Percentiles rank a stretch among this genome's conserved stretches.
Conservation (phyloP, 2,888 invertebrate species). For the Ophion slaviceki region DNA sequence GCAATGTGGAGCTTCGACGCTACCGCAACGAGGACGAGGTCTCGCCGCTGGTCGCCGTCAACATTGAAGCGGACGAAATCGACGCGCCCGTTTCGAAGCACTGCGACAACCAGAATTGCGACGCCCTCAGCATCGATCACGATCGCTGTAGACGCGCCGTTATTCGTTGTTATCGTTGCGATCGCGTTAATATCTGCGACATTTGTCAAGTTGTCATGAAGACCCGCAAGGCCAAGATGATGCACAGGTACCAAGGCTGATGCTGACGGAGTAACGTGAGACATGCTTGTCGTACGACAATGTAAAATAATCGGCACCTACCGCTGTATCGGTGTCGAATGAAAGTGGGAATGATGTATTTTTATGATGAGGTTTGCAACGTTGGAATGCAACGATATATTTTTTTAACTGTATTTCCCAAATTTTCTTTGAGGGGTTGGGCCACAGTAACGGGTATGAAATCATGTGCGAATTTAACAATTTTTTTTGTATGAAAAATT, state of each 20-base stretch:
- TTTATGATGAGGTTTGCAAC: too few species aligned
- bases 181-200: conserved; percentile 74
- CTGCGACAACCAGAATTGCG: conserved; percentile 74
- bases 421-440: too few species aligned
- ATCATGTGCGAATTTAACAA: too few species aligned
- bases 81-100: conserved; percentile 78
- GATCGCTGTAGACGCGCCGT: conserved; percentile 77
- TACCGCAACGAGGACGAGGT: conserved; percentile 72
- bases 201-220: conserved; percentile 76
- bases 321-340: too few species aligned
- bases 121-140: conserved; percentile 80
- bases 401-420: too few species aligned
- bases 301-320: too few species aligned
- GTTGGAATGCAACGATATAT: too few species aligned
- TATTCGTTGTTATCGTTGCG: conserved; percentile 71
- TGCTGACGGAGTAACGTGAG: background rate
- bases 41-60: conserved; percentile 76
- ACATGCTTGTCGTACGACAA: too few species aligned
- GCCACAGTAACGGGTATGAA: too few species aligned
- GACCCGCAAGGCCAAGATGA: conserved; percentile 73
- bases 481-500: too few species aligned
- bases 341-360: too few species aligned
- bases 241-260: conserved; percentile 66
- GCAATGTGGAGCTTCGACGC: conserved; percentile 77
- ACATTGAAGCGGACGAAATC: conserved; percentile 77